phyloP scores from a whole-genome alignment of 2,888 invertebrate genomes.

The Synergus umbraculus region DNA sequence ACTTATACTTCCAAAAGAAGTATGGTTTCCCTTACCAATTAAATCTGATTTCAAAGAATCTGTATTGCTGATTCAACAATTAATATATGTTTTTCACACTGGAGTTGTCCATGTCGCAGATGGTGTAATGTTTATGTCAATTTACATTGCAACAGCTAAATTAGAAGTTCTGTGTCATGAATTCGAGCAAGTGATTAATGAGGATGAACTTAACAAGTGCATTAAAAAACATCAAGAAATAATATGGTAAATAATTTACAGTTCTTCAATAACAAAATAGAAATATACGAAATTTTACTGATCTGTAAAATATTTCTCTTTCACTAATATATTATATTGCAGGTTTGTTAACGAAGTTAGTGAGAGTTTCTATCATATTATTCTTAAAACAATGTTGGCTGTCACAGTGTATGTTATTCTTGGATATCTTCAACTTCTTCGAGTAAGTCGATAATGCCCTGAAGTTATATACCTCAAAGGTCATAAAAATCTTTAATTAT shows the following conservation, averaged over 20 bases:
- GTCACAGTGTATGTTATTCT: not conserved
- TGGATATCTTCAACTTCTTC: slow-evolving; percentile 16
- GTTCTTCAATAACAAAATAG: not conserved
- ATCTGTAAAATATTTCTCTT: no score
- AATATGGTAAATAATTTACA: slow-evolving; percentile 1
- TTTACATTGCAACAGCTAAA: slow-evolving; percentile 8
- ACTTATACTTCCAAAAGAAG: slow-evolving; percentile 19
- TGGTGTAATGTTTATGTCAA: slow-evolving; percentile 12
- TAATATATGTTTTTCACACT: not conserved
- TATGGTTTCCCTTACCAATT: slow-evolving; percentile 15
- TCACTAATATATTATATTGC: not conserved
- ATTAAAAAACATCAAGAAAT: slow-evolving; percentile 20
- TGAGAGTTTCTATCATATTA: not conserved
- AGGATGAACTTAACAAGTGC: not conserved
- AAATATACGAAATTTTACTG: not conserved
- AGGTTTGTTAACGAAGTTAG: not conserved
- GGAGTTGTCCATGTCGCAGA: slow-evolving; percentile 4
- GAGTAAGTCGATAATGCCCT: not conserved
- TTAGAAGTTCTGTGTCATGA: not conserved
- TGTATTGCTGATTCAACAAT: not conserved
- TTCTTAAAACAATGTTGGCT: not conserved
- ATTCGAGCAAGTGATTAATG: not conserved
- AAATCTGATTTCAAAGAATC: not conserved
- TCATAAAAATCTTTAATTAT: not conserved
- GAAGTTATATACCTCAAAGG: not conserved